These are phyloP conservation scores for Stichodactyla helianthus DNA, from an alignment of 64 coral and sea anemone genomes.

Conservation along the genomic window DNA sequence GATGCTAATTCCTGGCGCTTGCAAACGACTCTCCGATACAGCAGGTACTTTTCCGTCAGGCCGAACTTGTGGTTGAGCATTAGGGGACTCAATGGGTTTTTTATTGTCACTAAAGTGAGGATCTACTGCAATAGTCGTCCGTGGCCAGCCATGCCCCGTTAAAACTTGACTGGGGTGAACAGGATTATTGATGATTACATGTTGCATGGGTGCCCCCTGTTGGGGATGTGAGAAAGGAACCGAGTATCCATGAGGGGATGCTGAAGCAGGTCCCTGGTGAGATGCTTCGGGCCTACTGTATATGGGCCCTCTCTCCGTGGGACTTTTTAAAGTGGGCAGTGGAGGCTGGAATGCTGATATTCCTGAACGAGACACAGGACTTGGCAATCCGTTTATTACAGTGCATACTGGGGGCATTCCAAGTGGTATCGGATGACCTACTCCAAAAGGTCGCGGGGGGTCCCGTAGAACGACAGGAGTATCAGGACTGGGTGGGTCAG, in stretches of 20 bases:
- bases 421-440: not conserved
- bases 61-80: slow-evolving; percentile 27
- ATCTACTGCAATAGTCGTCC: slow-evolving; percentile 29
- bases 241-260: not conserved
- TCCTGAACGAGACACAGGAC: slow-evolving; percentile 10
- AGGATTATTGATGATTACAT: slow-evolving; percentile 31
- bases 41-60: slow-evolving; percentile 18
- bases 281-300: slow-evolving; percentile 21
- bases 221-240: not conserved
- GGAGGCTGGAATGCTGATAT: slow-evolving; percentile 8
- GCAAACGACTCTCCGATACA: not conserved
- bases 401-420: not conserved
- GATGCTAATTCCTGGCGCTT: not conserved
- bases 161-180: not conserved
- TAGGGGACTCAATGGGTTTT: not conserved
- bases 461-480: slow-evolving; percentile 38
- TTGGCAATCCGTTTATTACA: slow-evolving; percentile 19
- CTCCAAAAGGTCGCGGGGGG: not conserved
- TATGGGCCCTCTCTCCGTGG: slow-evolving; percentile 17
- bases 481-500: slow-evolving; percentile 46
- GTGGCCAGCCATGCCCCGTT: slow-evolving; percentile 17
- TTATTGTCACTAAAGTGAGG: slow-evolving; percentile 18
- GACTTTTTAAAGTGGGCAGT: slow-evolving; percentile 12
- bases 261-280: not conserved
- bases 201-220: not conserved